Conservation (phyloP, 2,888 invertebrate species). For the Epistrophe grossulariae region DNA sequence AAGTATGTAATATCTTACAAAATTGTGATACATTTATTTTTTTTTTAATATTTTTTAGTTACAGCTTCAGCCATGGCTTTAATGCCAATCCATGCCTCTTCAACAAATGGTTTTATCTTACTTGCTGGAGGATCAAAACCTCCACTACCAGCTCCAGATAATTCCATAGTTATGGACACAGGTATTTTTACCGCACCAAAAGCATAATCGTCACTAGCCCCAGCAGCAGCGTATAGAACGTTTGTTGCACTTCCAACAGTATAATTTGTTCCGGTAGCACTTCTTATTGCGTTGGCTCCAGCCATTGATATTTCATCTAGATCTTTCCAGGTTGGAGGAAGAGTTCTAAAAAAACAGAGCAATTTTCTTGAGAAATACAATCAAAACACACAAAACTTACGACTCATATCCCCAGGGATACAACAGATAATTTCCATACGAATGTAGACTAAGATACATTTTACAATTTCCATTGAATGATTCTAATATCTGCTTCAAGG, state of each 20-base stretch:
- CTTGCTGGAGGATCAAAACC: slow-evolving; percentile 86
- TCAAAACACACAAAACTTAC: slow-evolving; percentile 70
- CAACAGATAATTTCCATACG: slow-evolving; percentile 78
- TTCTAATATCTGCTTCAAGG: slow-evolving; percentile 83
- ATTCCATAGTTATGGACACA: slow-evolving; percentile 86
- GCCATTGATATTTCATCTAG: slow-evolving; percentile 81
- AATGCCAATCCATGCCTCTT: slow-evolving; percentile 85
- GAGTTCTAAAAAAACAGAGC: slow-evolving; percentile 69
- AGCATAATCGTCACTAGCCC: slow-evolving; percentile 88
- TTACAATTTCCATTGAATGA: slow-evolving; percentile 51
- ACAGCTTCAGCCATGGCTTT: slow-evolving; percentile 80
- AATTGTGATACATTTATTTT: neutral
- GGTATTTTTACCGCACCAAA: slow-evolving; percentile 85
- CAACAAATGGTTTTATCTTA: slow-evolving; percentile 85
- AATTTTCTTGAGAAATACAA: too few species aligned
- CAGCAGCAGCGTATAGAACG: slow-evolving; percentile 84
- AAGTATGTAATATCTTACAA: too few species aligned
- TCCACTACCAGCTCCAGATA: slow-evolving; percentile 85
- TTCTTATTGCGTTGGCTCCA: slow-evolving; percentile 81
- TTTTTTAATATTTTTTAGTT: slow-evolving; percentile 63
- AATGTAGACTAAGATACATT: slow-evolving; percentile 79
- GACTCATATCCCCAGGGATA: slow-evolving; percentile 80
- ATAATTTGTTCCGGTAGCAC: slow-evolving; percentile 80
- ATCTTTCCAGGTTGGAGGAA: slow-evolving; percentile 83
- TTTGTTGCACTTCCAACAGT: slow-evolving; percentile 80